Percentiles rank a stretch among this genome's conserved stretches.
Conservation (phyloP, 2,113 vertebrate genomes). For the Larimichthys polyactis region DNA sequence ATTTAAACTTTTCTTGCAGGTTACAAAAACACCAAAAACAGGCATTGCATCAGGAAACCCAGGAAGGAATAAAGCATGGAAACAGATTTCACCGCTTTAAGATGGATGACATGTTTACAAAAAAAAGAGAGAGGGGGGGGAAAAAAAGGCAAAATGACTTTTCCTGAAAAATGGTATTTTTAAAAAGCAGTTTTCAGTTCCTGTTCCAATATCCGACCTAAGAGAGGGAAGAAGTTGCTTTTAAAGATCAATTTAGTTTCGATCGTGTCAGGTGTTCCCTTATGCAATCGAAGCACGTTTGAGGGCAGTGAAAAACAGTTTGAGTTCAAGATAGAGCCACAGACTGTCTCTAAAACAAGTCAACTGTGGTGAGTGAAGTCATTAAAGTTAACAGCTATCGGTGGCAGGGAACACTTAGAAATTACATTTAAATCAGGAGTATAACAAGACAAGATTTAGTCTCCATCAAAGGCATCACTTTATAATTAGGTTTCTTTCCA, state of each 20-base stretch:
- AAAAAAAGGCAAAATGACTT: neutral
- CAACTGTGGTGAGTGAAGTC: slow-evolving; percentile 62
- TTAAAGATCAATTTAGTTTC: slow-evolving; percentile 34
- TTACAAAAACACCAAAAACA: neutral
- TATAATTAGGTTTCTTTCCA: slow-evolving; percentile 43
- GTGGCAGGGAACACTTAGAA: slow-evolving; percentile 32
- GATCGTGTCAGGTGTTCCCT: slow-evolving; percentile 19
- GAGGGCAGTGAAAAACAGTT: slow-evolving; percentile 27
- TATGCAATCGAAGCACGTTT: slow-evolving; percentile 39
- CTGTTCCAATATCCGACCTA: neutral
- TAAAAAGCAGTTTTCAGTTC: neutral
- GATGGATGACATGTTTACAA: neutral
- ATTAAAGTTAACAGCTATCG: slow-evolving; percentile 58
- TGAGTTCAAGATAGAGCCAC: slow-evolving; percentile 25
- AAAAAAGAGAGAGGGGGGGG: neutral
- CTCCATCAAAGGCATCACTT: slow-evolving; percentile 10
- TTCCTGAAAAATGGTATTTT: neutral
- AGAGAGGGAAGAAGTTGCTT: neutral
- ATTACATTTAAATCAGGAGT: slow-evolving; percentile 43
- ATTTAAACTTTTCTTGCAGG: slow-evolving; percentile 2
- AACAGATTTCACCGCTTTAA: neutral
- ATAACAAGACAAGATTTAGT: slow-evolving; percentile 47
- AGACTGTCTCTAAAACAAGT: slow-evolving; percentile 60
- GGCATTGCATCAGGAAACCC: neutral
- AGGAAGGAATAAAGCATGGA: neutral